phyloP scores from a whole-genome alignment of 2,113 vertebrate genomes.

The Tamias sibiricus region DNA sequence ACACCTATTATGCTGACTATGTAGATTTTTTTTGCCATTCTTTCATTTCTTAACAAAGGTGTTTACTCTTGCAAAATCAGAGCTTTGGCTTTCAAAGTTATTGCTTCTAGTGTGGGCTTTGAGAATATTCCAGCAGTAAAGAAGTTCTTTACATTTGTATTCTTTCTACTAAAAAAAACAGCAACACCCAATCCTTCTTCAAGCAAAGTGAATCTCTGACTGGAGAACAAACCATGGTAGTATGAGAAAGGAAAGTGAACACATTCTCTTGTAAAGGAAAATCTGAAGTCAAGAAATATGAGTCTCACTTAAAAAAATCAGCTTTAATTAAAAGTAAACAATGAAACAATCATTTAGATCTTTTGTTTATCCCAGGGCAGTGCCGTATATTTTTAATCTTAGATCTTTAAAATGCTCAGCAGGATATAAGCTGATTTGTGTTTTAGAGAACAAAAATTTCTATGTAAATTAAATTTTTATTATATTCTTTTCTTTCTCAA shows the following conservation, averaged over 20 bases:
- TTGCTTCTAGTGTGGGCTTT: neutral
- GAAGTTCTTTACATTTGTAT: neutral
- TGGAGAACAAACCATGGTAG: neutral
- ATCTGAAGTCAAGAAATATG: neutral
- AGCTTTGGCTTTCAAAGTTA: conserved; percentile 26
- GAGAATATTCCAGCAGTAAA: neutral
- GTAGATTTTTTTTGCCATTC: neutral
- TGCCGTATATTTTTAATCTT: neutral
- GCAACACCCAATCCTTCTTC: neutral
- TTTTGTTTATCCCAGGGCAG: neutral
- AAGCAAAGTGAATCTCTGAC: neutral
- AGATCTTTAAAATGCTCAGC: neutral
- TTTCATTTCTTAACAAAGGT: conserved; percentile 8
- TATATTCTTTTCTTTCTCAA: neutral
- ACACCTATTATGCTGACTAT: neutral
- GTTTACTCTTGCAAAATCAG: neutral
- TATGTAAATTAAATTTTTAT: neutral
- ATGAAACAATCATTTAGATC: neutral
- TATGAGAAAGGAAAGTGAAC: neutral
- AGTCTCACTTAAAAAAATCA: neutral
- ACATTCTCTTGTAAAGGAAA: neutral
- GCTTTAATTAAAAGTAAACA: conserved; percentile 2
- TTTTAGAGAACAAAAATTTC: neutral
- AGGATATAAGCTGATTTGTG: neutral
- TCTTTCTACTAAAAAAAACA: neutral